These are phyloP conservation scores for Hydrophis major DNA, from an alignment of 2,797 vertebrate genomes.

Conservation along the genomic window DNA sequence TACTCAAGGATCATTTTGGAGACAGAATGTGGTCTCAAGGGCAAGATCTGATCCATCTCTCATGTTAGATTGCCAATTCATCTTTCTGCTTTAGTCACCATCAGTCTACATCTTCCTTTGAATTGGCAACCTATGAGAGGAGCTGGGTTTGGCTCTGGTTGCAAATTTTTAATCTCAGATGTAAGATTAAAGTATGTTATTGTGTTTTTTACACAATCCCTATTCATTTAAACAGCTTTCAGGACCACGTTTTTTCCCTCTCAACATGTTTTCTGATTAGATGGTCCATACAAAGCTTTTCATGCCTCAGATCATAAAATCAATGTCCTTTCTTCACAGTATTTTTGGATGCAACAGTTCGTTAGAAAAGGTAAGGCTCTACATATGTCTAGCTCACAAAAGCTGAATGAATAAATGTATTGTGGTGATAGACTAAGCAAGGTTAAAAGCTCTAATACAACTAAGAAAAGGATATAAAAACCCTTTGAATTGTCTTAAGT, in stretches of 20 bases:
- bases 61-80: neutral
- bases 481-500: neutral
- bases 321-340: conserved; percentile 74
- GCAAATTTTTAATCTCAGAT: neutral
- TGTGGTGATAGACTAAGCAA: neutral
- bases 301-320: conserved; percentile 30
- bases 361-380: conserved; percentile 83
- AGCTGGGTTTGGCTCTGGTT: neutral
- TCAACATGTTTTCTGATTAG: conserved; percentile 3
- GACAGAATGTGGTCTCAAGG: neutral
- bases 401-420: neutral
- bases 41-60: neutral
- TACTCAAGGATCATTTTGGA: neutral
- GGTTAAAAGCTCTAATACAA: neutral
- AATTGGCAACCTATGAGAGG: neutral
- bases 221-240: neutral
- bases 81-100: neutral
- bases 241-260: neutral
- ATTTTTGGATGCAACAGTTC: conserved; percentile 95
- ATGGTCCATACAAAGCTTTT: neutral
- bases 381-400: conserved; percentile 36
- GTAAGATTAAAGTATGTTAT: neutral
- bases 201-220: neutral
- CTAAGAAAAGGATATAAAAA: neutral
- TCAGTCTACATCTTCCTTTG: neutral